phyloP scores from a whole-genome alignment of 2,113 vertebrate species.

The Rhineura floridana region DNA sequence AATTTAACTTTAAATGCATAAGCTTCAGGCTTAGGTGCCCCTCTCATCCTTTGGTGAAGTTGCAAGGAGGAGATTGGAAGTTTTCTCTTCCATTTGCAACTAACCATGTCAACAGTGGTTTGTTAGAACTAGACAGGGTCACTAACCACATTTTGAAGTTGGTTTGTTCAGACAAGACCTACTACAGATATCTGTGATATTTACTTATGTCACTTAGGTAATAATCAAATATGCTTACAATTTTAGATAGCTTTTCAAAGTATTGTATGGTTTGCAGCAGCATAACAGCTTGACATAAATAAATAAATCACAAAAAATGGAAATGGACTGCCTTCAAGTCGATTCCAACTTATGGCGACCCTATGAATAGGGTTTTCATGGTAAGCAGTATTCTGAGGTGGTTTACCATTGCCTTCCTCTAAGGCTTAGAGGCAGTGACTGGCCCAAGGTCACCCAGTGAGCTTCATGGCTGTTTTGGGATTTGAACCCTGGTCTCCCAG shows the following conservation, averaged over 20 bases:
- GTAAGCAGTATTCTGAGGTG: no score
- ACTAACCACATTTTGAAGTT: not conserved
- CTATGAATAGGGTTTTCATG: no score
- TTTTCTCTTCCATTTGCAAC: not conserved
- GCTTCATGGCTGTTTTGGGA: no score
- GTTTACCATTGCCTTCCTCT: no score
- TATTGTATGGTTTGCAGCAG: not conserved
- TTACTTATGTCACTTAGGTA: not conserved
- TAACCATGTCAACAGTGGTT: not conserved
- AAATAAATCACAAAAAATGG: conserved; percentile 1
- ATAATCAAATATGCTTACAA: not conserved
- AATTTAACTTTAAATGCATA: not conserved
- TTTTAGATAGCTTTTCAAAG: accelerated
- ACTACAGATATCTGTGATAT: not conserved
- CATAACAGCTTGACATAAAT: not conserved
- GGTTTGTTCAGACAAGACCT: not conserved
- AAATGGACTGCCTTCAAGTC: no score
- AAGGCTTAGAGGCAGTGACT: no score
- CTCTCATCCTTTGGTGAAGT: not conserved
- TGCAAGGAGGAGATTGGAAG: not conserved
- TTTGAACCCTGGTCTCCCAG: no score
- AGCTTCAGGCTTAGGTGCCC: not conserved
- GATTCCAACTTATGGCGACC: no score
- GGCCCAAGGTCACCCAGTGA: no score
- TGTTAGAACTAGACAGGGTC: not conserved